A percentile compares a stretch with the other conserved stretches of the same genome.
Evolutionary conservation across 2,113 vertebrate species (phyloP).

Genomic region (Oceanites oceanicus): DNA sequence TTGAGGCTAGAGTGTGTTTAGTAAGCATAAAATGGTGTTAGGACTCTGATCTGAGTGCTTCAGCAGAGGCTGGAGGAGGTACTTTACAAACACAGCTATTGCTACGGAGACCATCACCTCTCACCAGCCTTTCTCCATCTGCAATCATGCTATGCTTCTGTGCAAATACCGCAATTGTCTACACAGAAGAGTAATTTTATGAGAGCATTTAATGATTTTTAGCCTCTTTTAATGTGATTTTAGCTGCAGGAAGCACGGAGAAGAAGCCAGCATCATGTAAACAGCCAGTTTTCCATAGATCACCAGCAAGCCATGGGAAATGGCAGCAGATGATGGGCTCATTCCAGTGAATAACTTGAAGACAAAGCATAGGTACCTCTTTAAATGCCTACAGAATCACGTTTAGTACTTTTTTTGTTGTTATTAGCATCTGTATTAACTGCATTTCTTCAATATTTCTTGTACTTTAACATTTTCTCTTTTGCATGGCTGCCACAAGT

Average conservation of each 20-base stretch:
- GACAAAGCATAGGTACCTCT: neutral
- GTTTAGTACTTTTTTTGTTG: neutral
- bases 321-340: neutral
- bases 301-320: neutral
- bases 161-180: neutral
- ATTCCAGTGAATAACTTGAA: neutral
- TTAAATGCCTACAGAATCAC: neutral
- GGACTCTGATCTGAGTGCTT: neutral
- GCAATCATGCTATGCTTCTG: neutral
- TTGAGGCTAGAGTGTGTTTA: neutral
- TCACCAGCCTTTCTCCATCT: neutral
- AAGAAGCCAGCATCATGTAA: neutral
- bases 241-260: neutral
- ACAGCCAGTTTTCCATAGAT: neutral
- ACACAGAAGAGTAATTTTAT: conserved; percentile 12
- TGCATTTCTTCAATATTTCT: neutral
- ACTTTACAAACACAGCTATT: neutral
- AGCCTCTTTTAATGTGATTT: neutral
- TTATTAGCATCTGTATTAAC: neutral
- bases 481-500: neutral
- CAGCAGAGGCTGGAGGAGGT: neutral
- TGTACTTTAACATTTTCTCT: neutral
- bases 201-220: neutral
- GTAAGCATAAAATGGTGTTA: neutral
- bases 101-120: neutral